Evolutionary conservation across 2,113 vertebrate genomes (phyloP), one percentile per base, ranked within the genome.

Genomic region (Balaeniceps rex): DNA sequence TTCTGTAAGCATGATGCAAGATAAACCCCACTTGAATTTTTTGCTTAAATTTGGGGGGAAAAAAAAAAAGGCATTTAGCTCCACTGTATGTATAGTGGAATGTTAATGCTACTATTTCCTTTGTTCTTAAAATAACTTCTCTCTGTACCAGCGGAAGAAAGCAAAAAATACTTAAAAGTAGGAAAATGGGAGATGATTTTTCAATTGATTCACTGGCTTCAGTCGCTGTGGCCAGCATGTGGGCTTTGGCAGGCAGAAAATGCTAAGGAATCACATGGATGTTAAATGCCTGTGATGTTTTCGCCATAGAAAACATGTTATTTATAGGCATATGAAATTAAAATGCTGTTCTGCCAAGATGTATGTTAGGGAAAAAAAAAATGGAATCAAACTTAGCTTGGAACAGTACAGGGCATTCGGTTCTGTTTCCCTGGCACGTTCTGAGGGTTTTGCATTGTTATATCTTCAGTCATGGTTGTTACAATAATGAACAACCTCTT

Each of bases 221-320:
- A 76, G 74, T 82, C 36, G 18, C 29, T 63, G 44, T 72, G 66
- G 57, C 86, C 61, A 89, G 42, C 54, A 31, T 70, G 38, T 83
- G 70, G 63, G 91, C 91, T 91, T 87, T 95, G 87, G 93, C 70
- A 87, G 44, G 52, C 80, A 94, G 80, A 92, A 93, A 61, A 92
- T 52, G 38, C 60, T 40, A 84, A 81, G 49, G 52, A 69, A 69
- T 44, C 60, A 61, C 21, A 34, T 71, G n/a, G 33, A 77, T 88
- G 24, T 82, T 83, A 85, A 95, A 76, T 54, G 22, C 65, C 81
- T 70, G 24, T 25, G 33, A 81, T 74, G 15, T 31, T 90, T 89
- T 77, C 88, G 60, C 64, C 61, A 57, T 49, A 64, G n/a, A 79
- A 94, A 93, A 44, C 21, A 70, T 0, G 3, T 78, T 95, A n/a